Evolutionary conservation across 2,888 invertebrate species (phyloP), one percentile per base, ranked within the genome.

Genomic region (Coremacera marginata): DNA sequence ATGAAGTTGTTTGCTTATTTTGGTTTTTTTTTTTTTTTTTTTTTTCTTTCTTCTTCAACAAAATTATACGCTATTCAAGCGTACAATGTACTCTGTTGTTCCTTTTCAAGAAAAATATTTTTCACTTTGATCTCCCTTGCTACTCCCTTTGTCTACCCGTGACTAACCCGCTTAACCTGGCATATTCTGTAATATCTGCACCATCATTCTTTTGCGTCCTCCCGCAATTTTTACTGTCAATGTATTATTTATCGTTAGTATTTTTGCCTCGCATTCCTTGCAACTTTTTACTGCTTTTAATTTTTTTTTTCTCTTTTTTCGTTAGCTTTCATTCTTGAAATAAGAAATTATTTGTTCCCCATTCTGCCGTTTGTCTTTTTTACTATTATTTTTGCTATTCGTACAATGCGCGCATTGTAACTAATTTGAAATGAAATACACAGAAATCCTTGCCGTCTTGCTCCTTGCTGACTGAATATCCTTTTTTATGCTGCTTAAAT

Each of bases 161-260:
- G 1, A 62, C 62, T 57, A 22, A 27, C 14, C 22, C 55, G 55
- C 9, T 55, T n/a, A 19, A 55, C 44, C 14, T 11, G 44, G 2
- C 44, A 11, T 11, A 11, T 11, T 44, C 8, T 5, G n/a, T n/a
- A 16, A 19, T 52, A 19, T 19, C 19, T 55, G 55, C 55, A 55
- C 7, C 31, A 27, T 55, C 11, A 51, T 70, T 19, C 49, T 27
- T 60, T 49, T 72, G 3, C 25, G 16, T 60, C 60, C 27, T 5
- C 25, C 62, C 60, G 60, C 72, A 49, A 49, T 62, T 27, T 72
- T 72, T n/a, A 62, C 72, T 72, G 60, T 72, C 72, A 72, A 72
- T 72, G 72, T 11, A 72, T 72, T 72, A 72, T 72, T 72, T 72
- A 72, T 62, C 72, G 62, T 62, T 71, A 25, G 57, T 37, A 57